Conservation (phyloP, 2,113 vertebrate species). For the Rhinoptilus africanus region DNA sequence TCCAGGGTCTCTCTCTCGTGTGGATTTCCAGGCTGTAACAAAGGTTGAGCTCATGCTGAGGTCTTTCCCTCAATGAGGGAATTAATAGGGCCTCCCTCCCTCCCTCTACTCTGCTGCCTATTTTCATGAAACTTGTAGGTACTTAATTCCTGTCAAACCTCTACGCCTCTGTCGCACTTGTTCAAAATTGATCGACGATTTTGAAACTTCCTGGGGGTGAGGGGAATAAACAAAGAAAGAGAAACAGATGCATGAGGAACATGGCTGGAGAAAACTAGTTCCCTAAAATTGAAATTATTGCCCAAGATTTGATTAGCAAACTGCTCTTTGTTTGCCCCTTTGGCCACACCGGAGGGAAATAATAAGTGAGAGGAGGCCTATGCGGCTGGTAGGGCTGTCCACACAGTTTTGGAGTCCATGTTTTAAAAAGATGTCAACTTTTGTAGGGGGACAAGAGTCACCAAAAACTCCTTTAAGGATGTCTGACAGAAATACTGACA, state of each 20-base stretch:
- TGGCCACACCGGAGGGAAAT: background rate
- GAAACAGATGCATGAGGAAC: constrained; percentile 18
- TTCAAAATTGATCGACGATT: constrained; percentile 49
- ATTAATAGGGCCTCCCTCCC: constrained; percentile 61
- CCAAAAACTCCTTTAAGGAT: background rate
- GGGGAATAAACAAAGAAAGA: constrained; percentile 24
- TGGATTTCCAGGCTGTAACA: constrained; percentile 64
- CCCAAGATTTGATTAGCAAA: background rate
- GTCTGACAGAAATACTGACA: background rate
- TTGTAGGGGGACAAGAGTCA: background rate
- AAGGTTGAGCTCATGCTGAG: constrained; percentile 67
- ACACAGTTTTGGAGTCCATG: background rate
- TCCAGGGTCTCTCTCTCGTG: constrained; percentile 65
- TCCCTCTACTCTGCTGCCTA: constrained; percentile 37
- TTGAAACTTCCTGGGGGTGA: constrained; percentile 28
- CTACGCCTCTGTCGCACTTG: background rate
- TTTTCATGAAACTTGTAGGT: constrained; percentile 60
- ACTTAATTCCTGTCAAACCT: constrained; percentile 62
- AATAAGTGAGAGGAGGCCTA: background rate
- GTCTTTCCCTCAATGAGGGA: constrained; percentile 62
- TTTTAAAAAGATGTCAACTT: background rate
- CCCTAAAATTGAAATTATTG: background rate
- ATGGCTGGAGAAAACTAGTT: background rate
- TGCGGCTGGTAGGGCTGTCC: background rate
- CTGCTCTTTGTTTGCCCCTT: background rate